Conservation (phyloP, 1,140 invertebrate genomes). For the Psilanteris sp. region DNA sequence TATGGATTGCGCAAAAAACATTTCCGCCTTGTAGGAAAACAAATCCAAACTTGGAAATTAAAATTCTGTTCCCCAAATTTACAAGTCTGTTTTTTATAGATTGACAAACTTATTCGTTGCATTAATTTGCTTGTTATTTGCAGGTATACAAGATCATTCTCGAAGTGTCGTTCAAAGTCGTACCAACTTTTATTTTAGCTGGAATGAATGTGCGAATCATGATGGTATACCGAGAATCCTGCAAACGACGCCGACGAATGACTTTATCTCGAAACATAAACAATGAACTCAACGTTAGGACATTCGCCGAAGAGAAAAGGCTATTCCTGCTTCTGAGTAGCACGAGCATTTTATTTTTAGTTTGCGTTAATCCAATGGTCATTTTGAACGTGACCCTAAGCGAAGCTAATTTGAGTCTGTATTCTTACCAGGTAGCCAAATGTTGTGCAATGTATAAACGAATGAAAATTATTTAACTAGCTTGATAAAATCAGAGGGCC, state of each 20-base stretch:
- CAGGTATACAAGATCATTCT: constrained; percentile 83
- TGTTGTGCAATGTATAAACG: no score
- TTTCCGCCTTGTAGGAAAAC: no score
- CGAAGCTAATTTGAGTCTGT: constrained; percentile 82
- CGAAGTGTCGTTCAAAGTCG: constrained; percentile 84
- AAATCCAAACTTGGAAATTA: no score
- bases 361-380: constrained; percentile 88
- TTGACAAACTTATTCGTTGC: no score
- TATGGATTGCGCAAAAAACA: no score
- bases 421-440: constrained; percentile 82
- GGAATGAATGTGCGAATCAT: constrained; percentile 86
- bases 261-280: constrained; percentile 81
- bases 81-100: no score
- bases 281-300: constrained; percentile 82
- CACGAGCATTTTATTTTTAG: constrained; percentile 86
- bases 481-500: no score
- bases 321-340: constrained; percentile 85
- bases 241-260: constrained; percentile 84
- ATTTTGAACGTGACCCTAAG: constrained; percentile 86
- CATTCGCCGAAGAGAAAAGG: constrained; percentile 86
- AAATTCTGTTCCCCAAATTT: no score
- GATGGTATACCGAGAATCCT: constrained; percentile 84
- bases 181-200: constrained; percentile 84
- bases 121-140: constrained; percentile 53
- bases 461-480: no score